Evolutionary conservation across 1,140 invertebrate genomes (phyloP), one percentile per base, ranked within the genome.

Genomic region (Macrobrachium nipponense): DNA sequence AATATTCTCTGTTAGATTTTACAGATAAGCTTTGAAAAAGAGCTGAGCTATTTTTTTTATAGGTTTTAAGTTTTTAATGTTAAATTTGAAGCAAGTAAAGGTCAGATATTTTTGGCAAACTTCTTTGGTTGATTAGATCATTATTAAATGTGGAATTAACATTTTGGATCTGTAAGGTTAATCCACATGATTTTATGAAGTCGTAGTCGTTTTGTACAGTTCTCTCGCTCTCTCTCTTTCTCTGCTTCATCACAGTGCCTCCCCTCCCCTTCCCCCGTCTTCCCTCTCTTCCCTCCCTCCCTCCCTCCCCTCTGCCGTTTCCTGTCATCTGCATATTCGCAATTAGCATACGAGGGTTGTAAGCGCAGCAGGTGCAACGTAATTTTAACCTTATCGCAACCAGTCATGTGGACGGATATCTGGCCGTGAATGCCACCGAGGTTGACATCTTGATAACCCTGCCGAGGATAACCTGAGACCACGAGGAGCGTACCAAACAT

Each of bases 281-380:
- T n/a, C 15, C 72, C 15, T 36, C n/a, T 61, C 64, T 18, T 59
- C 17, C 77, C 17, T 20, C 77, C 51, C 43, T 11, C 18, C 7
- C 27, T 75, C 17, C 43, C 20, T 17, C 73, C 27, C 62, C 64
- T 18, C 61, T 23, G 23, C 84, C 80, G 78, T 78, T 86, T 86
- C 84, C 84, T 86, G 84, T 86, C 84, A 86, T 86, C 84, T 86
- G 84, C 84, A 86, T 86, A 86, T 80, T 80, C 77, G 76, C 84
- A 86, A 86, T 86, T 86, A 86, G 84, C 84, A 86, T 86, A 86
- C 66, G 77, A 17, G 64, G 78, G 84, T 86, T 76, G 66, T 86
- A 86, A 86, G n/a, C 84, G 66, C 27, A n/a, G 51, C 66, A 61
- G 77, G 58, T 43, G 77, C 77, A 73, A 58, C 15, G 44, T 44